A percentile compares a stretch with the other conserved stretches of the same genome.
Evolutionary conservation across 2,888 invertebrate genomes (phyloP).

Genomic region (Drosophila phalerata): DNA sequence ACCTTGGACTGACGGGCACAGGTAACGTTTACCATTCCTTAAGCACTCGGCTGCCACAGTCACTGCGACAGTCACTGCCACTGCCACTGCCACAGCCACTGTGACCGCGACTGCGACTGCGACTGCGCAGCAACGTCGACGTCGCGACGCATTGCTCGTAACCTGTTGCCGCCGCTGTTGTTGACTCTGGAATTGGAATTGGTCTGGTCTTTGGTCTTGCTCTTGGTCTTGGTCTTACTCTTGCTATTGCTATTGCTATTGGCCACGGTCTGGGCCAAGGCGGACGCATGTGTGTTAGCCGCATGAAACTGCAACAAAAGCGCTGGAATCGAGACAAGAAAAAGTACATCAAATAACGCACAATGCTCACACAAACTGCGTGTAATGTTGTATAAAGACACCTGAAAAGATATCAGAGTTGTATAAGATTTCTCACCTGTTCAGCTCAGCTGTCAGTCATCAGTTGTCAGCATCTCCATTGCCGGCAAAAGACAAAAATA

Average conservation of each 20-base stretch:
- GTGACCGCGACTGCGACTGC: conserved; percentile 49
- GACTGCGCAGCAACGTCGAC: conserved; percentile 45
- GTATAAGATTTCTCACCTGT: conserved; percentile 20
- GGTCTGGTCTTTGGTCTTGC: conserved; percentile 37
- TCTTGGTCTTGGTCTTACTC: conserved; percentile 18
- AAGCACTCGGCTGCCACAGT: conserved; percentile 75
- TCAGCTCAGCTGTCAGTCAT: conserved; percentile 4
- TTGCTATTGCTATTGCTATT: conserved; percentile 31
- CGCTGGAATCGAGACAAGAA: conserved; percentile 7
- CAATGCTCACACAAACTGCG: conserved; percentile 17
- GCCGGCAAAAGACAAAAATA: neutral
- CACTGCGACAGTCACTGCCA: conserved; percentile 10
- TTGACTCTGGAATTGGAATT: conserved; percentile 49
- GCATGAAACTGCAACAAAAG: conserved; percentile 37
- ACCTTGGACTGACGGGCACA: conserved; percentile 83
- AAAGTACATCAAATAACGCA: conserved; percentile 10
- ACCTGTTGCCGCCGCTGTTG: conserved; percentile 59
- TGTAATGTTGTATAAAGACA: conserved; percentile 13
- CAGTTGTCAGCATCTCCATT: neutral
- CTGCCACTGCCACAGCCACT: conserved; percentile 19
- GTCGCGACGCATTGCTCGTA: conserved; percentile 57
- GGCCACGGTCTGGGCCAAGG: conserved; percentile 44
- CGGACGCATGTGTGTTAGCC: conserved; percentile 21
- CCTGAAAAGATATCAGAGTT: conserved; percentile 16
- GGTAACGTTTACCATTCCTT: conserved; percentile 84